Evolutionary conservation across 2,888 invertebrate species (phyloP), one percentile per base, ranked within the genome.

Genomic region (Hirtodrosophila confusa): DNA sequence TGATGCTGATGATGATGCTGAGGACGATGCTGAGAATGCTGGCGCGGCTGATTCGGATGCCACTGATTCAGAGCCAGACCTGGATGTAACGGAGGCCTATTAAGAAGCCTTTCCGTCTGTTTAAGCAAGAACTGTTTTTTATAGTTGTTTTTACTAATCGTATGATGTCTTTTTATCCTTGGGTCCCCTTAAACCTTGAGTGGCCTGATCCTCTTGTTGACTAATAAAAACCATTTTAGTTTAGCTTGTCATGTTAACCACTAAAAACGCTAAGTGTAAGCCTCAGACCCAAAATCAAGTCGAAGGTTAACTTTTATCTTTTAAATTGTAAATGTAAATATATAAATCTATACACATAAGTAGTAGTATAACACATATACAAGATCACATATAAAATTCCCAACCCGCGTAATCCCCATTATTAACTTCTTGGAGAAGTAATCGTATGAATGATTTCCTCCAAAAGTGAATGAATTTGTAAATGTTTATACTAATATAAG

Each of bases 311-410:
- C 17, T 17, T 17, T 17, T 17, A 17, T 17, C 31, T 62, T 61
- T 75, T 86, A 78, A 79, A 50, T 55, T 80, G 88, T 80, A 80
- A 27, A 80, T 87, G 87, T 36, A 41, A 29, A 60, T 10, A 43
- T 4, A 36, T 27, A 64, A 2, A 9, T 11, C 7, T 31, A 27
- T 27, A 53, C 9, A 1, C 9, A 1, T 12, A 12, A 2, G 37
- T 39, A 27, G 4, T n/a, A 7, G 31, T 51, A 43, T 50, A 12
- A 55, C 36, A 55, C n/a, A 1, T 17, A 17, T 17, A 17, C 17
- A 17, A 17, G 31, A 31, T 12, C 9, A n/a, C 29, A 12, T 24
- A 27, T 12, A 5, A 3, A 27, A 27, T 27, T 7, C 24, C 27
- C 24, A 29, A 41, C 11, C 36, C 36, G 7, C 17, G 27, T 27